Evolutionary conservation across 2,888 invertebrate genomes (phyloP).

Genomic region (Drosophila paranaensis): DNA sequence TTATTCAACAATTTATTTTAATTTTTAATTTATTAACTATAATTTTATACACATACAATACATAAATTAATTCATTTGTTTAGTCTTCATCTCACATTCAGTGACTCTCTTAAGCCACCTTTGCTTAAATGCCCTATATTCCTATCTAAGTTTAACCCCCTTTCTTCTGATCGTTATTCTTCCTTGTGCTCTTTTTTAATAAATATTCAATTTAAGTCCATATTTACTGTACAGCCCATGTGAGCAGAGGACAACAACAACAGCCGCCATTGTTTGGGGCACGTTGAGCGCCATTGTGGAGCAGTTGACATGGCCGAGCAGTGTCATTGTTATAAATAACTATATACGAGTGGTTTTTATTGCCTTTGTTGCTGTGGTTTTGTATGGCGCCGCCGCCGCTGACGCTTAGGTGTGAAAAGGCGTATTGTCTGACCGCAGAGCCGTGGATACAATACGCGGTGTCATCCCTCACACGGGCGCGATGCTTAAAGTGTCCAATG

Average conservation of each 20-base stretch:
- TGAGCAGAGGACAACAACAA: not conserved
- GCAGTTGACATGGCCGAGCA: constrained; percentile 56
- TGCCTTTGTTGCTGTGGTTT: constrained; percentile 29
- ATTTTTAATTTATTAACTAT: no score
- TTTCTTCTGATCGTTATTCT: not conserved
- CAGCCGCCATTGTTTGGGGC: constrained; percentile 37
- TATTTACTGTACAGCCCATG: constrained; percentile 32
- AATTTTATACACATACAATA: not conserved
- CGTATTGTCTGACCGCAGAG: constrained; percentile 52
- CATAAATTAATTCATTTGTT: not conserved
- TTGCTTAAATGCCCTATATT: not conserved
- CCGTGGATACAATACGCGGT: constrained; percentile 31
- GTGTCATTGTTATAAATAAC: constrained; percentile 59
- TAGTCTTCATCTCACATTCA: not conserved
- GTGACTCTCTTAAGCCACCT: not conserved
- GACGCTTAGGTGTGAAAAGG: constrained; percentile 72
- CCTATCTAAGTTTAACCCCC: not conserved
- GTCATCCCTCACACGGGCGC: constrained; percentile 22
- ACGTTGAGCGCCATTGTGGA: constrained; percentile 37
- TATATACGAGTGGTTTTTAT: constrained; percentile 32
- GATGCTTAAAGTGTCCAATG: constrained; percentile 59
- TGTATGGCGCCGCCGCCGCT: constrained; percentile 38
- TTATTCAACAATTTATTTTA: no score
- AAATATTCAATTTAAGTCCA: constrained; percentile 48
- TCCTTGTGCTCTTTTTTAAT: constrained; percentile 32